phyloP scores from a whole-genome alignment of 2,888 invertebrate genomes.

The Lochmaea capreae region DNA sequence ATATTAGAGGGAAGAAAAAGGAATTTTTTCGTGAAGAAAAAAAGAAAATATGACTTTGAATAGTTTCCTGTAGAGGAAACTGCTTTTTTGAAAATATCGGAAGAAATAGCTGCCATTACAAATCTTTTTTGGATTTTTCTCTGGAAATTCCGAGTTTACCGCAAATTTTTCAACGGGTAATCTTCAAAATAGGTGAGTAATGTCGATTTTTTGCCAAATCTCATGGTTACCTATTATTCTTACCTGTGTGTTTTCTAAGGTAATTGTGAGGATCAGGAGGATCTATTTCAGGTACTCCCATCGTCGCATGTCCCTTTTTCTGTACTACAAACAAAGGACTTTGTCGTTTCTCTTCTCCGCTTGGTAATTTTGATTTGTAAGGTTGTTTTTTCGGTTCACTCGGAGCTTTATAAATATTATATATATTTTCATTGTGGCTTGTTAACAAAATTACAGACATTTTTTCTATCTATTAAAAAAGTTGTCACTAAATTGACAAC shows the following conservation, averaged over 20 bases:
- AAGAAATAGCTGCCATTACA: too few relatives aligned
- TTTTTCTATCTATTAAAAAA: conserved; percentile 33
- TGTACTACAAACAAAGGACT: conserved; percentile 55
- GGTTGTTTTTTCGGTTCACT: conserved; percentile 66
- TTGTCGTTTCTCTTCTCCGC: conserved; percentile 52
- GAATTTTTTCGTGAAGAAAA: too few relatives aligned
- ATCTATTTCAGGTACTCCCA: conserved; percentile 76
- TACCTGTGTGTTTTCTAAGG: conserved; percentile 68
- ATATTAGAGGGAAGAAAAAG: too few relatives aligned
- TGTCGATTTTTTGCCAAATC: too few relatives aligned
- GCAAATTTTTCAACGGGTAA: too few relatives aligned
- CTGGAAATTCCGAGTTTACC: too few relatives aligned
- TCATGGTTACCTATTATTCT: background rate
- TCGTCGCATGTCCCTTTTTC: conserved; percentile 69
- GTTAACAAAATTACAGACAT: conserved; percentile 77
- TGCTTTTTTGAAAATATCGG: too few relatives aligned
- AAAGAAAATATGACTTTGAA: too few relatives aligned
- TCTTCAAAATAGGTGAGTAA: too few relatives aligned
- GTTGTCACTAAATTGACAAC: conserved; percentile 8
- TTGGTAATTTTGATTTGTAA: conserved; percentile 67
- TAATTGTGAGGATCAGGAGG: conserved; percentile 72
- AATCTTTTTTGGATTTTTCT: too few relatives aligned
- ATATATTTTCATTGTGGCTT: conserved; percentile 77
- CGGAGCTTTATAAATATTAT: conserved; percentile 67
- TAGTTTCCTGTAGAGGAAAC: too few relatives aligned